phyloP scores from a whole-genome alignment of 2,888 invertebrate genomes.

The Quadriops clusia region DNA sequence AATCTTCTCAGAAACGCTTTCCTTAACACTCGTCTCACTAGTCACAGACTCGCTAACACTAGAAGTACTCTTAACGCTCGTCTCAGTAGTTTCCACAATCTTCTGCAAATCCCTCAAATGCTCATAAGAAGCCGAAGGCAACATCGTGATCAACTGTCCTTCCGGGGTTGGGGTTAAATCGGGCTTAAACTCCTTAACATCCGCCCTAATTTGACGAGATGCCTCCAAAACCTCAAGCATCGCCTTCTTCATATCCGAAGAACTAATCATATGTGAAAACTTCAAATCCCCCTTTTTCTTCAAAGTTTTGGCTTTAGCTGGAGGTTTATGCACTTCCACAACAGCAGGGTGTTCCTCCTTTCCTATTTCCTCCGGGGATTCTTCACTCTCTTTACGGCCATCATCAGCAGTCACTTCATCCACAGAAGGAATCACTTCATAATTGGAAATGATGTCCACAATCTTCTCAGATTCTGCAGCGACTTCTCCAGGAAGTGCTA shows the following conservation, averaged over 20 bases:
- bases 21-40: too few species aligned
- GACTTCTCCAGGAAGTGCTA: conserved; percentile 23
- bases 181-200: conserved; percentile 40
- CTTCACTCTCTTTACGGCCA: too few species aligned
- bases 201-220: conserved; percentile 38
- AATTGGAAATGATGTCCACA: conserved; percentile 13
- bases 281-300: conserved; percentile 10
- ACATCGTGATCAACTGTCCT: conserved; percentile 31
- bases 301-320: conserved; percentile 10
- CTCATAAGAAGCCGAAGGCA: conserved; percentile 23
- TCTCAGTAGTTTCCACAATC: conserved; percentile 19
- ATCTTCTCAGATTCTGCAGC: conserved; percentile 14
- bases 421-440: conserved; percentile 13
- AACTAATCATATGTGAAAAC: conserved; percentile 8
- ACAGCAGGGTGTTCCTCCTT: conserved; percentile 11
- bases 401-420: conserved; percentile 13
- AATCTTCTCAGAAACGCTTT: not conserved
- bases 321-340: conserved; percentile 14
- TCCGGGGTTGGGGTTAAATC: conserved; percentile 42
- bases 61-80: too few species aligned
- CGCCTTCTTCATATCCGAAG: conserved; percentile 31
- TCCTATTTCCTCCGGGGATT: conserved; percentile 11
- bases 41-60: too few species aligned
- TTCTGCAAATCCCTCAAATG: conserved; percentile 20
- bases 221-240: conserved; percentile 38